Conservation (phyloP, 1,140 invertebrate species). For the Hyposmocoma kahamanoa region DNA sequence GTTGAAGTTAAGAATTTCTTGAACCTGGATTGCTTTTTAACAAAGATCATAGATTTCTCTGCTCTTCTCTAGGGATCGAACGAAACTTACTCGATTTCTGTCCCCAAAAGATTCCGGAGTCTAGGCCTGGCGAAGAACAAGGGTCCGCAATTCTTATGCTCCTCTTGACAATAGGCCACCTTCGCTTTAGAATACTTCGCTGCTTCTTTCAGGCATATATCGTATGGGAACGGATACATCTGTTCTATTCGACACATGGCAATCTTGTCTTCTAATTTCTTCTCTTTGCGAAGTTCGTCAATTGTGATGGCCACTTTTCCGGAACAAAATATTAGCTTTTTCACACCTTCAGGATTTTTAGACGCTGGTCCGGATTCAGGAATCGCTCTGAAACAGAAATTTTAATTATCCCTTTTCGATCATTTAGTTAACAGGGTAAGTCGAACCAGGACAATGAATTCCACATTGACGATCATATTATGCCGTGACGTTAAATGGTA, state of each 20-base stretch:
- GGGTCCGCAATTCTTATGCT: constrained; percentile 89
- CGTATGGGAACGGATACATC: constrained; percentile 89
- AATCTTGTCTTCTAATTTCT: constrained; percentile 79
- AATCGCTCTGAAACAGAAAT: constrained; percentile 54
- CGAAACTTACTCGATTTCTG: constrained; percentile 60
- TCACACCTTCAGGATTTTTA: constrained; percentile 76
- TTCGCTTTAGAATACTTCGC: constrained; percentile 83
- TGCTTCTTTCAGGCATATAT: constrained; percentile 80
- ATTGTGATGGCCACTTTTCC: constrained; percentile 93
- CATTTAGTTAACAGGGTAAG: too few species aligned
- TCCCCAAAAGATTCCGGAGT: constrained; percentile 57
- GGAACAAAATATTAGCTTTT: constrained; percentile 84
- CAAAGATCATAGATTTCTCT: too few species aligned
- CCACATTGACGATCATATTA: too few species aligned
- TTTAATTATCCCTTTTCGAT: too few species aligned
- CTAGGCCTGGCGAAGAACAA: constrained; percentile 76
- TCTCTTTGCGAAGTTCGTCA: constrained; percentile 77
- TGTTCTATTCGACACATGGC: constrained; percentile 90
- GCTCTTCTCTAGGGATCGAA: too few species aligned
- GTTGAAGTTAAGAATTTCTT: too few species aligned
- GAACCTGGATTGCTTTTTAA: too few species aligned
- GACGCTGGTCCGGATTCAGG: constrained; percentile 75
- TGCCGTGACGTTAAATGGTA: too few species aligned
- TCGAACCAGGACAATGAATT: too few species aligned
- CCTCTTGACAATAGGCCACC: constrained; percentile 89